phyloP scores from a whole-genome alignment of 2,888 invertebrate species.

The Tortrix viridana region DNA sequence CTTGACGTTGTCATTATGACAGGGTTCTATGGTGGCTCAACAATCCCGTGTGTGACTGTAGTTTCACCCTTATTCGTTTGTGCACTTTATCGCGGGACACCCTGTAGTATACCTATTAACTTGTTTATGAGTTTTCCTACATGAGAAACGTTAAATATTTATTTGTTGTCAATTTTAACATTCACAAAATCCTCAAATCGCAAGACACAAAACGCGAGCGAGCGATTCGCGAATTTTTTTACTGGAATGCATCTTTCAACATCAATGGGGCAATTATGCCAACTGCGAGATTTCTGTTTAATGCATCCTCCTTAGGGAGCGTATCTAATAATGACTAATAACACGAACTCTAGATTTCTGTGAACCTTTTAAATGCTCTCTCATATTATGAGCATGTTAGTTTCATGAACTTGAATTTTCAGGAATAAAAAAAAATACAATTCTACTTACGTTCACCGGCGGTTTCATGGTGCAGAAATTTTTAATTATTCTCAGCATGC shows the following conservation, averaged over 20 bases:
- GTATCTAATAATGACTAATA: no score
- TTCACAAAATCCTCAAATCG: not conserved
- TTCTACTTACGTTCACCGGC: constrained; percentile 71
- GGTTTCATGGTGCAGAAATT: constrained; percentile 76
- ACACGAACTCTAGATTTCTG: not conserved
- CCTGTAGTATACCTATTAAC: no score
- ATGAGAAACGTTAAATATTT: no score
- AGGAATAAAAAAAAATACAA: constrained; percentile 20
- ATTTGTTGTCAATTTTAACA: not conserved
- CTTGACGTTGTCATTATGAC: no score
- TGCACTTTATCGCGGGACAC: no score
- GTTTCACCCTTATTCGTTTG: no score
- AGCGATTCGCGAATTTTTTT: not conserved
- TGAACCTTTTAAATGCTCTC: not conserved
- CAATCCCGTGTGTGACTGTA: no score
- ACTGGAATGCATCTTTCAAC: not conserved
- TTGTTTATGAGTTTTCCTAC: no score
- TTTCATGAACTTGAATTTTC: not conserved
- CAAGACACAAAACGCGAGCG: not conserved
- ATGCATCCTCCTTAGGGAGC: not conserved
- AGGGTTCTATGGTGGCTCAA: no score
- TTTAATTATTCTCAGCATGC: constrained; percentile 69
- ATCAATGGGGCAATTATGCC: not conserved
- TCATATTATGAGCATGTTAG: not conserved
- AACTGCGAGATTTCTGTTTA: not conserved